Evolutionary conservation across 1,140 invertebrate genomes (phyloP), one percentile per base, ranked within the genome.

Genomic region (Leucophenga varia): DNA sequence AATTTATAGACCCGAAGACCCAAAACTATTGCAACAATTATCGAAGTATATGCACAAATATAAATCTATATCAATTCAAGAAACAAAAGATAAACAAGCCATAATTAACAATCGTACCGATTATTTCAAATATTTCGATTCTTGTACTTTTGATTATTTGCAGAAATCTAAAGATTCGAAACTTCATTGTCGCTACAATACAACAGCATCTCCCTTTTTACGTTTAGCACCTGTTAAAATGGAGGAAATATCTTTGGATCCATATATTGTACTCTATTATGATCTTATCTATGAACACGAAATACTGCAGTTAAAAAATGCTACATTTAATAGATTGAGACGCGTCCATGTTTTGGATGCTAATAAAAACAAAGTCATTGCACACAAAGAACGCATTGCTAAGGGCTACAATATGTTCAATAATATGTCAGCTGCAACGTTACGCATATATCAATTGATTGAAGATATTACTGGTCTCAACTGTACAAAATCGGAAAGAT

Each of bases 311-410:
- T 87, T 98, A 40, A 90, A 97, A 75, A 76, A 79, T 60, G 74
- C 94, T 61, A 88, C 90, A 5, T 82, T 81, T 3, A 84, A 84
- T 88, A 88, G 98, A 57, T 83, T 82, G 52, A n/a, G n/a, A n/a
- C n/a, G n/a, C n/a, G n/a, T n/a, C n/a, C 79, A 94, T 60, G 95
- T 95, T 7, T 8, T 46, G 2, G 16, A 42, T n/a, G 8, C 10
- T 9, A 8, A n/a, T 1, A 9, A 95, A 97, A 91, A 69, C 79
- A 95, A 49, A 91, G 95, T 74, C 84, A 85, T 19, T 91, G 91
- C 2, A 76, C 82, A 95, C 59, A 95, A 97, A 68, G 95, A 91
- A 75, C 97, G n/a, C n/a, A n/a, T n/a, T n/a, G n/a, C n/a, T n/a
- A n/a, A n/a, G n/a, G n/a, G 86, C 86, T 57, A 86, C 86, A 54